phyloP scores from a whole-genome alignment of 2,888 invertebrate genomes.

The Lasius fuliginosus region DNA sequence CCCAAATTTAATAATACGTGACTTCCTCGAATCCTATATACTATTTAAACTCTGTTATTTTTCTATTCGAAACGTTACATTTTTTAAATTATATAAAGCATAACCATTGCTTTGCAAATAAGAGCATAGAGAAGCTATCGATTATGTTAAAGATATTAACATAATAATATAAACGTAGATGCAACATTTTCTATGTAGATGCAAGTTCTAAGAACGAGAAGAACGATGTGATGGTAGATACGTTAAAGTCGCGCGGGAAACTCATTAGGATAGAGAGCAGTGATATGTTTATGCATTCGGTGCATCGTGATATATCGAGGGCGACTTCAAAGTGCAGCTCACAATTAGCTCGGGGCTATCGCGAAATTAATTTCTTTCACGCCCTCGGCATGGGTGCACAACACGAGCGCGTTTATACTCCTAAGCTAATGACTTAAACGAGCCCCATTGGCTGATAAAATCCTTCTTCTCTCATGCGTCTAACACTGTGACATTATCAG shows the following conservation, averaged over 20 bases:
- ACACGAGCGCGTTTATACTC: constrained; percentile 54
- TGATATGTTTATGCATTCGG: constrained; percentile 32
- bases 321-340: constrained; percentile 63
- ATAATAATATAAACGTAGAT: background rate
- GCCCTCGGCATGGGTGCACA: constrained; percentile 46
- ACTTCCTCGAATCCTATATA: background rate
- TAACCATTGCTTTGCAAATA: background rate
- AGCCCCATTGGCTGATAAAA: constrained; percentile 52
- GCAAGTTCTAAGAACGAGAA: background rate
- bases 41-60: background rate
- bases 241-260: constrained; percentile 2
- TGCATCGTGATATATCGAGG: constrained; percentile 58
- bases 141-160: background rate
- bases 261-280: constrained; percentile 48
- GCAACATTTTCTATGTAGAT: background rate
- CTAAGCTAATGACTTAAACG: constrained; percentile 63
- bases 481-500: constrained; percentile 57
- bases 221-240: constrained; percentile 23
- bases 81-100: background rate
- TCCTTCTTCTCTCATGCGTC: constrained; percentile 28
- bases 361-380: constrained; percentile 67
- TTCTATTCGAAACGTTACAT: background rate
- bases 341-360: constrained; percentile 65
- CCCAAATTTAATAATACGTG: constrained; percentile 7
- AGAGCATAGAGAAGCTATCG: background rate